Evolutionary conservation across 2,113 vertebrate genomes (phyloP), one percentile per base, ranked within the genome.

Genomic region (Otis tarda): DNA sequence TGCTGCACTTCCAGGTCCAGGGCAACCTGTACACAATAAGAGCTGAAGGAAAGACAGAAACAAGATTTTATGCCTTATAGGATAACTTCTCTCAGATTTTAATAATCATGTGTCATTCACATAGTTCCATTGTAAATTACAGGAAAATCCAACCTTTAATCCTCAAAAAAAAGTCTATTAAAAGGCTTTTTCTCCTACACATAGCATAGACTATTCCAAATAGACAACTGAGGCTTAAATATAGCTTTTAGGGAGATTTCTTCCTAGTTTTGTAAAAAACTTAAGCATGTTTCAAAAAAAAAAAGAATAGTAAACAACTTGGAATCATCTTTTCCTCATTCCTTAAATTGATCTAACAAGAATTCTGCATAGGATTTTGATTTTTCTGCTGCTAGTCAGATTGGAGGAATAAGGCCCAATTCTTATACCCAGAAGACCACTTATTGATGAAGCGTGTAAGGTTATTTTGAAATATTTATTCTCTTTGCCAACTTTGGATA

Each of bases 1-100:
- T 99, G 98, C 98, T 99, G 98, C 98, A 98, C 77, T 98, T 98
- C 99, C 99, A 99, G 39, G 99, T 99, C 99, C 99, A 99, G 21
- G 99, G 99, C 64, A 99, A 96, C 87, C 99, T 98, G 98, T 99
- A 99, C 19, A 98, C 98, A 43, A 98, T 98, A 95, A 98, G 97
- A 74, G 98, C 98, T 98, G 95, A 52, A 87, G 56, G 93, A 89
- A 93, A 79, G 96, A 67, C 19, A 96, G 92, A 95, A 41, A 61
- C 43, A 94, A 75, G 41, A 61, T 90, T 63, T 94, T 84, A 94
- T 63, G 28, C 11, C 39, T 84, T 64, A 59, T 4, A 52, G 18
- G 25, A 39, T 65, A 78, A 80, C 14, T 85, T 89, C 25, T 80
- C 33, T 83, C 41, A 65, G 21, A 52, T 87, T 77, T 87, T 91